phyloP scores from a whole-genome alignment of 2,797 vertebrate genomes.

The Hoplostethus atlanticus region DNA sequence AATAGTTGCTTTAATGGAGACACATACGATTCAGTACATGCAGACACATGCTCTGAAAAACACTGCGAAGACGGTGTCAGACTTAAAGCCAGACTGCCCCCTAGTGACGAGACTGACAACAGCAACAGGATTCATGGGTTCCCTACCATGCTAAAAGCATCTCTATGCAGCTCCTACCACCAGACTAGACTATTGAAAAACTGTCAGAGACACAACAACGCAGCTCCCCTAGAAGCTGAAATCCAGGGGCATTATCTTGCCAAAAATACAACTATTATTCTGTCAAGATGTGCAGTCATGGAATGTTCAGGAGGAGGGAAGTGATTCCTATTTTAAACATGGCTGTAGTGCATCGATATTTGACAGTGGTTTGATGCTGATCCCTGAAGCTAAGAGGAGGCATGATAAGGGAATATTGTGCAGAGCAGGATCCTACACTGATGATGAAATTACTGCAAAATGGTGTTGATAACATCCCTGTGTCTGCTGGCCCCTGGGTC shows the following conservation, averaged over 20 bases:
- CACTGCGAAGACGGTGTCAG: constrained; percentile 10
- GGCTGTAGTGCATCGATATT: constrained; percentile 11
- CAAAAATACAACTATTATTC: not conserved
- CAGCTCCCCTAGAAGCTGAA: constrained; percentile 1
- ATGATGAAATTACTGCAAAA: constrained; percentile 34
- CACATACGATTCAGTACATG: not conserved
- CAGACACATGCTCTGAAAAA: constrained; percentile 1
- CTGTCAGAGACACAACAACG: constrained; percentile 12
- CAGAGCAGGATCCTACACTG: constrained; percentile 7
- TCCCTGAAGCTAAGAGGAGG: constrained; percentile 27
- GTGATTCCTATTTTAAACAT: constrained; percentile 24
- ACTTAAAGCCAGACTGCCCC: constrained; percentile 74
- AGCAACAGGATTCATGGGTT: constrained; percentile 15
- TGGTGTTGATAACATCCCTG: constrained; percentile 33
- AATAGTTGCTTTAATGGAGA: constrained; percentile 3
- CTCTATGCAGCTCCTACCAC: not conserved
- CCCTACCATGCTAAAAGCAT: constrained; percentile 13
- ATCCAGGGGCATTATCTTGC: constrained; percentile 4
- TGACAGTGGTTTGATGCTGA: constrained; percentile 35
- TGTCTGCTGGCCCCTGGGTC: not conserved
- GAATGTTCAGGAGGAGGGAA: constrained; percentile 14
- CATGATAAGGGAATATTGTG: constrained; percentile 23
- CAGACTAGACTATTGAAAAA: not conserved
- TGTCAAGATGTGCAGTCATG: constrained; percentile 5
- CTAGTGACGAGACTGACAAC: constrained; percentile 69